phyloP scores from a whole-genome alignment of 2,888 invertebrate species.

The Sesia bembeciformis region DNA sequence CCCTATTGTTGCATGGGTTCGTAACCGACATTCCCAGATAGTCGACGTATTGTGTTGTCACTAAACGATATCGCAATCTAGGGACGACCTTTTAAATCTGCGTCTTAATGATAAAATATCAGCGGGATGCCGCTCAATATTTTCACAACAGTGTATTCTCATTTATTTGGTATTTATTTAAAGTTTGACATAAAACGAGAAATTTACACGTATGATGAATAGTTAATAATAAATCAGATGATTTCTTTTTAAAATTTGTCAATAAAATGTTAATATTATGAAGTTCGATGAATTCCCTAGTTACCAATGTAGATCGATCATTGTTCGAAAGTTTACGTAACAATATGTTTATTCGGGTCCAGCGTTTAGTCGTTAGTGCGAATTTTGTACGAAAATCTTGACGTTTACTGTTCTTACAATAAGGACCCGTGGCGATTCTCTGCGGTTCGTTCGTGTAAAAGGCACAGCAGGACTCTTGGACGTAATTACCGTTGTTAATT shows the following conservation, averaged over 20 bases:
- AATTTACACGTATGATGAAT: slow-evolving; percentile 32
- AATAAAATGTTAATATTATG: neutral
- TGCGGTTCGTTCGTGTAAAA: slow-evolving; percentile 29
- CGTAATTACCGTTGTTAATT: slow-evolving; percentile 25
- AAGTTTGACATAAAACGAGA: slow-evolving; percentile 23
- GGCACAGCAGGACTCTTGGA: slow-evolving; percentile 42
- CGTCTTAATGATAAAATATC: slow-evolving; percentile 63
- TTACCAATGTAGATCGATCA: too few relatives aligned
- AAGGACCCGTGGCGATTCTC: slow-evolving; percentile 15
- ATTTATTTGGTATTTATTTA: slow-evolving; percentile 35
- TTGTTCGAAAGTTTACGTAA: too few relatives aligned
- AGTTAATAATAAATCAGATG: slow-evolving; percentile 12
- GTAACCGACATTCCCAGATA: slow-evolving; percentile 73
- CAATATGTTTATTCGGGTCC: neutral
- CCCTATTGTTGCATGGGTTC: slow-evolving; percentile 55
- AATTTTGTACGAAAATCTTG: neutral
- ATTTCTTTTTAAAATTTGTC: slow-evolving; percentile 10
- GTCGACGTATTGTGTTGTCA: slow-evolving; percentile 48
- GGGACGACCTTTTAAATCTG: slow-evolving; percentile 47
- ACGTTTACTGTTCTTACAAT: neutral
- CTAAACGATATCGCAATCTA: slow-evolving; percentile 53
- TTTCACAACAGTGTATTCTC: slow-evolving; percentile 59
- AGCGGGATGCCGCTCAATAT: slow-evolving; percentile 61
- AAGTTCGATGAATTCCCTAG: neutral
- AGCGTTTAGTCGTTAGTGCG: too few relatives aligned